Base-by-base conservation (phyloP, 2,113 vertebrate species). In the Seriola rivoliana region DNA sequence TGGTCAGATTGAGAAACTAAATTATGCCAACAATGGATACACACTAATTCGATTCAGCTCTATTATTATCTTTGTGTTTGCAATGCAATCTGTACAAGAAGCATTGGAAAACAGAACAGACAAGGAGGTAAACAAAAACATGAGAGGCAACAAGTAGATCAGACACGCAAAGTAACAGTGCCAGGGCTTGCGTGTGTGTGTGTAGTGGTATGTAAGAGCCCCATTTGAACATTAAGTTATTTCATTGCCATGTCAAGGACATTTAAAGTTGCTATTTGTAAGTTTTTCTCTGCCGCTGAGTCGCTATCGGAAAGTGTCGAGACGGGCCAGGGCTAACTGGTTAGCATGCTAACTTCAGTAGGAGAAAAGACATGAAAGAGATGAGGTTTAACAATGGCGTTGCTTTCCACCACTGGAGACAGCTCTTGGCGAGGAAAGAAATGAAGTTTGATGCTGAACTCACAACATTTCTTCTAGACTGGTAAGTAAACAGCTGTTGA, bases 1-100 rank as follows among this genome's bases (percentile, higher is more conserved):
- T 81, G 78, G 81, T 76, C 82, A 71, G 67, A 80, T 16, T 38
- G 81, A 84, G 54, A 80, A 76, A 58, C 21, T 23, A 42, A 63
- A 69, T 72, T 74, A 80, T 50, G 44, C 34, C 63, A 65, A 38
- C 40, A 63, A 46, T 34, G 44, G 50, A 70, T 42, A 66, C 54
- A 75, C 16, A 78, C 59, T 36, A 40, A 75, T 75, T 82, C 3
- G 10, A 67, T 75, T 78, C 44, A 5, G 69, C 44, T 82, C 42
- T 71, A 32, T 64, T 52, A 50, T 34, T 59, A 36, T 58, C 79
- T 23, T 46, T 11, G 16, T 38, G 50, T 71, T 78, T 78, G 38
- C 34, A 60, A 40, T n/a, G 21, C 19, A 64, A 50, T 65, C 54
- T 71, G 58, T 52, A 34, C 8, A 14, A 36, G 59, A 67, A 25